A percentile compares a stretch with the other conserved stretches of the same genome.
Conservation (phyloP, 2,797 vertebrate genomes). For the Chelidonichthys spinosus region DNA sequence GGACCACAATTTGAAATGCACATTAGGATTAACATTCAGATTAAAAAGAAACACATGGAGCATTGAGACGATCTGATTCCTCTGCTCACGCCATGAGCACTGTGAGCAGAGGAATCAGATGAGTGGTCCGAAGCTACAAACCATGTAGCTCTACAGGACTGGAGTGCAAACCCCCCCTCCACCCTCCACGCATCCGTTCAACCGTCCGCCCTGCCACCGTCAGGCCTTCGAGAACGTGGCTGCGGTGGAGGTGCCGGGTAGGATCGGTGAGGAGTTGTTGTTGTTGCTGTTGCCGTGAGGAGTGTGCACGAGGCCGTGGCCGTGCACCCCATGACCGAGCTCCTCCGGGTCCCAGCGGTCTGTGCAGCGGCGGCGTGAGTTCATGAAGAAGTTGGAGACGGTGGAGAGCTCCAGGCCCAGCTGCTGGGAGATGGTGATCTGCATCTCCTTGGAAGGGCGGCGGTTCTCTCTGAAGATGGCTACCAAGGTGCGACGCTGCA, state of each 20-base stretch:
- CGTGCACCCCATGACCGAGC: conserved; percentile 86
- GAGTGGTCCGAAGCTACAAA: conserved; percentile 43
- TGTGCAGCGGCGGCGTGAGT: conserved; percentile 93
- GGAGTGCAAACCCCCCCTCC: conserved; percentile 17
- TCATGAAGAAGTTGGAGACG: conserved; percentile 99
- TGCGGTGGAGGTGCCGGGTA: conserved; percentile 86
- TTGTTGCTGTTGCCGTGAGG: conserved; percentile 66
- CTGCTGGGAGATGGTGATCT: conserved; percentile 98
- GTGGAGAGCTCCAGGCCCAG: conserved; percentile 97
- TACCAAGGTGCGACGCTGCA: conserved; percentile 96
- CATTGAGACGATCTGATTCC: conserved; percentile 56
- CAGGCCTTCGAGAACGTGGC: conserved; percentile 96
- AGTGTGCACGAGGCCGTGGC: conserved; percentile 74
- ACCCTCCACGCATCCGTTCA: conserved; percentile 37
- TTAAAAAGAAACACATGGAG: conserved; percentile 36
- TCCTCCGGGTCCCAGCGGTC: conserved; percentile 95
- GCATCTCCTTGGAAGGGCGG: conserved; percentile 98
- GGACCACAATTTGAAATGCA: conserved; percentile 35
- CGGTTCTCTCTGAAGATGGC: conserved; percentile 99
- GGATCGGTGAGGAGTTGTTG: conserved; percentile 68
- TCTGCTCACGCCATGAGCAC: conserved; percentile 49
- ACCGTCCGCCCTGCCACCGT: conserved; percentile 54
- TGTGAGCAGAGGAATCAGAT: conserved; percentile 63
- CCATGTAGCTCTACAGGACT: conserved; percentile 43
- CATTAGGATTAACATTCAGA: conserved; percentile 46